Evolutionary conservation across 64 coral and sea anemone genomes (phyloP).

Genomic region (Actinia tenebrosa): DNA sequence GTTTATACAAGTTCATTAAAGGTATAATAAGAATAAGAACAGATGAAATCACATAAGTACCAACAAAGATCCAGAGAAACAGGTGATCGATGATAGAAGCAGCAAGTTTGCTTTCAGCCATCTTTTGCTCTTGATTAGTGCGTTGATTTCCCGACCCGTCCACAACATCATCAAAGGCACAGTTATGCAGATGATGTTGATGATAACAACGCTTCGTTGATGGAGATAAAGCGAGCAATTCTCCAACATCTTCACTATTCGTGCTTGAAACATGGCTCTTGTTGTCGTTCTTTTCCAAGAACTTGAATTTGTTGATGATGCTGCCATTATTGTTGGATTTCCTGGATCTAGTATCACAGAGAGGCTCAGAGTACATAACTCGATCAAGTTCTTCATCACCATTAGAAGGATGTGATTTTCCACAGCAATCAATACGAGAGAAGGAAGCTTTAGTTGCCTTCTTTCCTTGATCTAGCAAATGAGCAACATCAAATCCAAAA

Average conservation of each 20-base stretch:
- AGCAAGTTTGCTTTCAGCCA: slow-evolving; percentile 49
- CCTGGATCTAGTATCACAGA: neutral
- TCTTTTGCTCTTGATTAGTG: slow-evolving; percentile 42
- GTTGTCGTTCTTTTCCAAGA: neutral
- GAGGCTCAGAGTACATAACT: neutral
- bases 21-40: slow-evolving; percentile 54
- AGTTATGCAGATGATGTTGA: neutral
- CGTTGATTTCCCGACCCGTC: slow-evolving; percentile 4
- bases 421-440: neutral
- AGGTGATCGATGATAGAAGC: slow-evolving; percentile 71
- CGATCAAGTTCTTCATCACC: neutral
- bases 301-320: neutral
- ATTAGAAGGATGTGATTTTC: neutral
- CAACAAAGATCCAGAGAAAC: slow-evolving; percentile 64
- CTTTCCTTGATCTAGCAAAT: neutral
- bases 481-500: slow-evolving; percentile 28
- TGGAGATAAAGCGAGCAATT: neutral
- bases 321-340: neutral
- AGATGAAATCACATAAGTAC: slow-evolving; percentile 45
- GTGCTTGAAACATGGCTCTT: neutral
- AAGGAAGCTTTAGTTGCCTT: neutral
- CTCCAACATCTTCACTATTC: neutral
- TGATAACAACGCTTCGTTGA: neutral
- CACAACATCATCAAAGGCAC: neutral
- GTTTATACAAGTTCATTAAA: neutral